Percentiles rank a stretch among this genome's conserved stretches.
phyloP scores from a whole-genome alignment of 2,113 vertebrate genomes.

The Leptobrachium ailaonicum region DNA sequence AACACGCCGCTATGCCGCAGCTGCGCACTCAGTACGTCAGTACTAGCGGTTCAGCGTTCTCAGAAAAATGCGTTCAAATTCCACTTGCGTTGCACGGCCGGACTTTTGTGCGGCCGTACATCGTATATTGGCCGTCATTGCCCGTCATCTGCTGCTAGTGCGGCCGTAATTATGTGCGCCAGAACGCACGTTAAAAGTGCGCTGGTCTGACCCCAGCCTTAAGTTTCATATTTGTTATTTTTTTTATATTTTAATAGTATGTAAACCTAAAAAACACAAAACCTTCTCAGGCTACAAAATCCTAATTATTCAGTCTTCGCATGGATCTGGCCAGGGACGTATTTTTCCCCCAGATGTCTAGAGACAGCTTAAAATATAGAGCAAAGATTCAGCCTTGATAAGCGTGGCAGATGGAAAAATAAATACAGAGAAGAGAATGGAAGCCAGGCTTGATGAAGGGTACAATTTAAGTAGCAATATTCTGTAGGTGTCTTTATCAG shows the following conservation, averaged over 20 bases:
- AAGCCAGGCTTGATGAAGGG: conserved; percentile 13
- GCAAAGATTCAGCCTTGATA: conserved; percentile 19
- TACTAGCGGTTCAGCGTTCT: too few relatives aligned
- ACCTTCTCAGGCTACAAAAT: background rate
- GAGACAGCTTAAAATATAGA: conserved; percentile 27
- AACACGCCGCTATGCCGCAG: too few relatives aligned
- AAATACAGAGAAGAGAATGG: conserved; percentile 12
- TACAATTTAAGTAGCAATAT: conserved; percentile 38
- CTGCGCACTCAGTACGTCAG: too few relatives aligned
- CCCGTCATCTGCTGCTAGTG: too few relatives aligned
- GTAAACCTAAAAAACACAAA: background rate
- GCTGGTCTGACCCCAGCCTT: too few relatives aligned
- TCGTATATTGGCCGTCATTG: too few relatives aligned
- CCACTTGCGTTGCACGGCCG: too few relatives aligned
- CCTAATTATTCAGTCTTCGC: background rate
- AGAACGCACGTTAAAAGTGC: too few relatives aligned
- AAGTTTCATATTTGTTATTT: too few relatives aligned
- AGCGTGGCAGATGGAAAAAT: conserved; percentile 7
- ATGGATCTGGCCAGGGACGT: background rate
- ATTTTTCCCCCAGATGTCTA: background rate
- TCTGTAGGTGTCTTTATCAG: conserved; percentile 41
- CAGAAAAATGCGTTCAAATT: too few relatives aligned
- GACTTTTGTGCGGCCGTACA: too few relatives aligned
- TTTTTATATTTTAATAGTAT: background rate
- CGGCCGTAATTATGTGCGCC: too few relatives aligned